Evolutionary conservation across 2,113 vertebrate species (phyloP).

Genomic region (Nematolebias whitei): DNA sequence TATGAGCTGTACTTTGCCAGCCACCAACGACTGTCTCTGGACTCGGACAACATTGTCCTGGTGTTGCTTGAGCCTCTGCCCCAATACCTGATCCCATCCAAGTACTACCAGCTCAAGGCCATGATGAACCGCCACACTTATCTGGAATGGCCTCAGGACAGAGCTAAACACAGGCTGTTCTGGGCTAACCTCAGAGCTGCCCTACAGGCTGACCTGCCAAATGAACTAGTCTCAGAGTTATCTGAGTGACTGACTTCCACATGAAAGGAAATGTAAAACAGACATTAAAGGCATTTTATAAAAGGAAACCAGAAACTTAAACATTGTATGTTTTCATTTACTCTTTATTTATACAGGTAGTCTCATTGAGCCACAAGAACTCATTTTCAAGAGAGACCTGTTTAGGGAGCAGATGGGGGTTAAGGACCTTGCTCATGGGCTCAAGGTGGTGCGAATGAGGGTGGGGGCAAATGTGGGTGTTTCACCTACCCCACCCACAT

Average conservation of each 20-base stretch:
- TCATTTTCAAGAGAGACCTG: too few species aligned
- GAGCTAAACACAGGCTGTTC: conserved; percentile 84
- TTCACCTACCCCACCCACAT: too few species aligned
- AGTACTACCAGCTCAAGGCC: conserved; percentile 87
- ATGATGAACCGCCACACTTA: conserved; percentile 87
- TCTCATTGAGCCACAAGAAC: too few species aligned
- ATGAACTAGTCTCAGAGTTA: conserved; percentile 7
- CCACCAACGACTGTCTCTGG: conserved; percentile 82
- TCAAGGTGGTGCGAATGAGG: too few species aligned
- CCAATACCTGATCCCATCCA: conserved; percentile 83
- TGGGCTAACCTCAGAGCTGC: conserved; percentile 88
- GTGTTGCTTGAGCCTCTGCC: conserved; percentile 89
- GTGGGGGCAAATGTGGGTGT: too few species aligned
- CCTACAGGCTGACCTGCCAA: conserved; percentile 72
- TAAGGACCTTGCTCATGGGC: too few species aligned
- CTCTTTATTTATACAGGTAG: too few species aligned
- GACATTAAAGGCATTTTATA: not conserved
- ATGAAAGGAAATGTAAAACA: not conserved
- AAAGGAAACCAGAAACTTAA: not conserved
- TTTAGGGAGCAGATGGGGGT: too few species aligned
- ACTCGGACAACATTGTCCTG: conserved; percentile 82
- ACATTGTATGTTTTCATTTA: too few species aligned
- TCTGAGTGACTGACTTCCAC: conserved; percentile 19
- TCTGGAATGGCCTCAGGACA: conserved; percentile 89
- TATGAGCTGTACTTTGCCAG: conserved; percentile 94